Conservation (phyloP, 2,888 invertebrate species). For the Drosophila anomalata region DNA sequence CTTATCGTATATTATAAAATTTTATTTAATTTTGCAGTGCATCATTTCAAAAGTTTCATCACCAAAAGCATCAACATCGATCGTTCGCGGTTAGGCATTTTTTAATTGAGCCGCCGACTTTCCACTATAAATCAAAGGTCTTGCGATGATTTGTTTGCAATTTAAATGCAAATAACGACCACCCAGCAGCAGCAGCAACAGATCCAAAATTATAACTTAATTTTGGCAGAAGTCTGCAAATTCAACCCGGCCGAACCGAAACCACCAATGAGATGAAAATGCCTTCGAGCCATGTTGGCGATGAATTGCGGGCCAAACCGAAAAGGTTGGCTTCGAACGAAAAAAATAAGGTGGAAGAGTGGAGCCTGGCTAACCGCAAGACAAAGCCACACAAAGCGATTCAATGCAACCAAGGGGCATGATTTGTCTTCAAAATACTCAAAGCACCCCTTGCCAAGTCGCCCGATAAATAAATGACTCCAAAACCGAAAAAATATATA, state of each 20-base stretch:
- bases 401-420: slow-evolving; percentile 62
- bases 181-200: slow-evolving; percentile 49
- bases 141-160: slow-evolving; percentile 74
- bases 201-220: slow-evolving; percentile 72
- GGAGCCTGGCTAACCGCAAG: slow-evolving; percentile 32
- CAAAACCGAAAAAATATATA: slow-evolving; percentile 29
- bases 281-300: slow-evolving; percentile 57
- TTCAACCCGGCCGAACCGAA: slow-evolving; percentile 10
- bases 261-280: slow-evolving; percentile 53
- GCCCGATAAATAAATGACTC: background rate
- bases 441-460: background rate
- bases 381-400: slow-evolving; percentile 68
- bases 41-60: slow-evolving; percentile 12
- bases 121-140: slow-evolving; percentile 70
- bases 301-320: slow-evolving; percentile 51
- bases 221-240: slow-evolving; percentile 51
- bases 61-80: slow-evolving; percentile 9
- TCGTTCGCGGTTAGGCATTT: slow-evolving; percentile 38
- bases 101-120: slow-evolving; percentile 69
- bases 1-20: too few relatives aligned
- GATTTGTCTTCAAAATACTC: slow-evolving; percentile 71
- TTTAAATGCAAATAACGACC: slow-evolving; percentile 78
- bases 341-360: background rate
- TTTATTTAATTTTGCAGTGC: slow-evolving; percentile 1
- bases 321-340: background rate